A percentile compares a stretch with the other conserved stretches of the same genome.
Evolutionary conservation across 2,797 vertebrate genomes (phyloP).

Genomic region (Parambassis ranga): DNA sequence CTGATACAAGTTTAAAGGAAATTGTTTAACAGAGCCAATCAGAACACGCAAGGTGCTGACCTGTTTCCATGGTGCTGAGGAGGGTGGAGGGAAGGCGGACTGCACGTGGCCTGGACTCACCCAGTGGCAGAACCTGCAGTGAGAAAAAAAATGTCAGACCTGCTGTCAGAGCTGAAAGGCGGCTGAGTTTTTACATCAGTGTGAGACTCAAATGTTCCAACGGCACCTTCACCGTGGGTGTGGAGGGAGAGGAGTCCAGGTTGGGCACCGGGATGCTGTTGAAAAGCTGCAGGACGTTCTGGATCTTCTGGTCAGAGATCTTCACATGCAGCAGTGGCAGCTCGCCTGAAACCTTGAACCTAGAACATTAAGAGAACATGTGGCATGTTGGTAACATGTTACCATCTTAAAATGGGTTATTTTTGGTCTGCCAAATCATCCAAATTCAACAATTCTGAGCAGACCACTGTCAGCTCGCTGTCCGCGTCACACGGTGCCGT

Average conservation of each 20-base stretch:
- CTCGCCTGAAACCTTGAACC: conserved; percentile 93
- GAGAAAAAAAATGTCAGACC: too few relatives aligned
- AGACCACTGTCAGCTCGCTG: too few relatives aligned
- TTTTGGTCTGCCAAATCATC: too few relatives aligned
- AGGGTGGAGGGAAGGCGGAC: conserved; percentile 69
- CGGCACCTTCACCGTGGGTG: conserved; percentile 80
- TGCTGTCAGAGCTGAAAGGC: too few relatives aligned
- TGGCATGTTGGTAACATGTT: too few relatives aligned
- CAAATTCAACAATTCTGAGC: too few relatives aligned
- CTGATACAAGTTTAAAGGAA: too few relatives aligned
- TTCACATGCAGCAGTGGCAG: conserved; percentile 90
- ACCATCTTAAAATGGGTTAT: too few relatives aligned
- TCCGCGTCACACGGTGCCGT: too few relatives aligned
- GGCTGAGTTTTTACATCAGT: accelerated
- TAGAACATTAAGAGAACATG: conserved; percentile 50
- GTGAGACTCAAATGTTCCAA: neutral
- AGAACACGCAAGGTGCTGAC: conserved; percentile 54
- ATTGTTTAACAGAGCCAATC: too few relatives aligned
- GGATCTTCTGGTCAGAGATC: conserved; percentile 92
- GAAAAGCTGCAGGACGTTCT: conserved; percentile 81
- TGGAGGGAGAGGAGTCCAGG: conserved; percentile 68
- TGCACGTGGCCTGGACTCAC: conserved; percentile 59
- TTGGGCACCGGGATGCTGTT: conserved; percentile 88
- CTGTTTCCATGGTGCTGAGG: conserved; percentile 81
- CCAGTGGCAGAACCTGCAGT: conserved; percentile 65